Conservation (phyloP, 2,113 vertebrate genomes). For the Pogonocichla stellata region DNA sequence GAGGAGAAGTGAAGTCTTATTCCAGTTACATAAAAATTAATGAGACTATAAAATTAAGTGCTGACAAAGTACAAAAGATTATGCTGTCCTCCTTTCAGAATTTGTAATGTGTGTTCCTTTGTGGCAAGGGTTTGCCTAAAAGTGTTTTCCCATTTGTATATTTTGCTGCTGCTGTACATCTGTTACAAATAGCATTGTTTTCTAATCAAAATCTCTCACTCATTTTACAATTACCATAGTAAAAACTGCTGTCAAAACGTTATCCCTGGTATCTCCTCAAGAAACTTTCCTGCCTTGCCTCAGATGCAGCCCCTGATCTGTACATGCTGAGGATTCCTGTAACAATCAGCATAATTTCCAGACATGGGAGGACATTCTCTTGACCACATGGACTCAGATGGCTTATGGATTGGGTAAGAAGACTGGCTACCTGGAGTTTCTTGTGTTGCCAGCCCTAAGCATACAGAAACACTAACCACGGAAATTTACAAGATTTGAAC, state of each 20-base stretch:
- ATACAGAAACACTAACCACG: neutral
- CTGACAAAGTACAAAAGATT: neutral
- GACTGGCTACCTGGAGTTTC: neutral
- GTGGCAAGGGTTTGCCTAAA: neutral
- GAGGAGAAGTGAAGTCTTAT: neutral
- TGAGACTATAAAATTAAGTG: neutral
- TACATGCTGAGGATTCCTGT: neutral
- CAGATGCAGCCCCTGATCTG: rapidly evolving
- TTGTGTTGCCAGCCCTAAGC: neutral
- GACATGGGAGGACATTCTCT: neutral
- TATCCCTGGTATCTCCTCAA: neutral
- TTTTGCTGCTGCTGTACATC: neutral
- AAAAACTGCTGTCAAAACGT: neutral
- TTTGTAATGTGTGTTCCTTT: neutral
- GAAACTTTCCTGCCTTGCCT: neutral
- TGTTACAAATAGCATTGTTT: neutral
- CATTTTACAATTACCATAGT: neutral
- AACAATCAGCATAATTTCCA: neutral
- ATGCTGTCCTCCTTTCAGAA: neutral
- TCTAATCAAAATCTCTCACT: neutral
- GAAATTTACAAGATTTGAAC: neutral
- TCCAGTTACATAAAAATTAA: neutral
- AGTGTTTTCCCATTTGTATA: neutral
- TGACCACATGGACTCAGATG: neutral
- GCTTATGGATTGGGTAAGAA: neutral